Evolutionary conservation across 2,113 vertebrate genomes (phyloP).

Genomic region (Butorides virescens): DNA sequence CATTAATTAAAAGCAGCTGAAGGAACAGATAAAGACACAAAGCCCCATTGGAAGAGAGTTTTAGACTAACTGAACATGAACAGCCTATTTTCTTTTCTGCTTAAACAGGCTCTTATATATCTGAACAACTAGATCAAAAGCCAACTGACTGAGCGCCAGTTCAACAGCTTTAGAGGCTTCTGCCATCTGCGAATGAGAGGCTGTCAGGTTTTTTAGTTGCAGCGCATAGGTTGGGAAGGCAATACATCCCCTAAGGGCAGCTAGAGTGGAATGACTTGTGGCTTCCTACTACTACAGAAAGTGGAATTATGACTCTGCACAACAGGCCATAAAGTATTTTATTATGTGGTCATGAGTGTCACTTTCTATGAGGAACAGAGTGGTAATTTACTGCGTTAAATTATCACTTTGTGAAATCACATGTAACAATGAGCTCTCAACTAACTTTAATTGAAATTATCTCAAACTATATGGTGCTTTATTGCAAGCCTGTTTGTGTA

Average conservation of each 20-base stretch:
- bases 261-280: constrained; percentile 17
- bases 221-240: not conserved
- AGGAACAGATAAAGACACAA: constrained; percentile 41
- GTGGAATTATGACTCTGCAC: constrained; percentile 26
- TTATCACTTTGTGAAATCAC: constrained; percentile 19
- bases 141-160: constrained; percentile 50
- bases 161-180: constrained; percentile 36
- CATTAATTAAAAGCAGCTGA: constrained; percentile 53
- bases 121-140: constrained; percentile 49
- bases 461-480: not conserved
- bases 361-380: not conserved
- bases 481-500: not conserved
- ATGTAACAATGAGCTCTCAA: not conserved
- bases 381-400: constrained; percentile 26
- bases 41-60: not conserved
- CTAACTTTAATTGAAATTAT: constrained; percentile 25
- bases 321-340: constrained; percentile 44
- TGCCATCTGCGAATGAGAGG: constrained; percentile 23
- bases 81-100: constrained; percentile 15
- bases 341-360: constrained; percentile 25
- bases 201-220: constrained; percentile 39
- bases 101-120: constrained; percentile 25
- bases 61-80: constrained; percentile 17
- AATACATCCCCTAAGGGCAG: not conserved
- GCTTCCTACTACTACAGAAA: constrained; percentile 13